Evolutionary conservation across 2,888 invertebrate species (phyloP).

Genomic region (Arctia plantaginis): DNA sequence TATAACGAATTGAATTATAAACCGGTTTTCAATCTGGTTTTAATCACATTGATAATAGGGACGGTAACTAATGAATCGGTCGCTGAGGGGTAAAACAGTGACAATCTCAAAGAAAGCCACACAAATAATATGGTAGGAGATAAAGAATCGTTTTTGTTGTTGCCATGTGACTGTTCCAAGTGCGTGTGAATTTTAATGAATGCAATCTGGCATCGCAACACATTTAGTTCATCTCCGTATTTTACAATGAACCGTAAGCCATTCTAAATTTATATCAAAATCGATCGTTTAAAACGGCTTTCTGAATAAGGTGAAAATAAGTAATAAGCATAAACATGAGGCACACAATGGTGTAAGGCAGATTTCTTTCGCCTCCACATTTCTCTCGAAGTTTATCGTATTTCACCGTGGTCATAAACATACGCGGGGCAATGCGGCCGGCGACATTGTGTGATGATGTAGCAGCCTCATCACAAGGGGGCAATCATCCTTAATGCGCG

Average conservation of each 20-base stretch:
- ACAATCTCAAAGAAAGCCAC: slow-evolving; percentile 51
- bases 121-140: slow-evolving; percentile 44
- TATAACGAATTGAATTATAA: slow-evolving; percentile 61
- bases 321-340: slow-evolving; percentile 84
- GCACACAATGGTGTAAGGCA: slow-evolving; percentile 77
- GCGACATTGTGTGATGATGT: slow-evolving; percentile 85
- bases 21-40: slow-evolving; percentile 72
- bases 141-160: slow-evolving; percentile 41
- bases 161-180: slow-evolving; percentile 36
- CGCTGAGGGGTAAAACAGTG: slow-evolving; percentile 54
- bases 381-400: slow-evolving; percentile 82
- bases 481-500: slow-evolving; percentile 86
- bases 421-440: slow-evolving; percentile 75
- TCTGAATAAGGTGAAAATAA: slow-evolving; percentile 81
- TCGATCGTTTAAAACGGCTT: slow-evolving; percentile 70
- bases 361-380: slow-evolving; percentile 83
- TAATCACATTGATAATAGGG: slow-evolving; percentile 67
- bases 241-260: slow-evolving; percentile 58
- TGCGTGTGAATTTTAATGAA: slow-evolving; percentile 53
- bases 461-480: slow-evolving; percentile 85
- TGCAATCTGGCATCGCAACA: slow-evolving; percentile 36
- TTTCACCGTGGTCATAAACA: slow-evolving; percentile 82
- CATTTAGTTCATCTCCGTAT: slow-evolving; percentile 42
- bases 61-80: slow-evolving; percentile 63
- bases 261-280: slow-evolving; percentile 66